Evolutionary conservation across 2,113 vertebrate genomes (phyloP).

Genomic region (Tychaedon coryphoeus): DNA sequence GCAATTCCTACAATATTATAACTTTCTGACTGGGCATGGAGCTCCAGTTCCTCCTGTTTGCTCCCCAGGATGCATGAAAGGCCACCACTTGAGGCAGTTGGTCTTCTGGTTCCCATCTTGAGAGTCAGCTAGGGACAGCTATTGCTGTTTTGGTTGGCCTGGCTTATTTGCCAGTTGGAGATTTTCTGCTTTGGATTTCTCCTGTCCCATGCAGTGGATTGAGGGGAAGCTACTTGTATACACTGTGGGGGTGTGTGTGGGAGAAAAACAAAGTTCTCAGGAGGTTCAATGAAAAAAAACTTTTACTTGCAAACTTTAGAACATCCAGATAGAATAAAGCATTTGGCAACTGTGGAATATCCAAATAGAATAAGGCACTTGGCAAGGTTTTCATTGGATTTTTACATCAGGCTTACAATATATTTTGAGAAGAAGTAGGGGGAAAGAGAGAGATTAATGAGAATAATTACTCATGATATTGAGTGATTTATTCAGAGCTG

Average conservation of each 20-base stretch:
- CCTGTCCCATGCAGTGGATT: fast-evolving
- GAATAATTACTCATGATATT: neutral
- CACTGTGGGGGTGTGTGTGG: too few relatives aligned
- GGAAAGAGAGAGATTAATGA: neutral
- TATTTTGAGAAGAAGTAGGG: neutral
- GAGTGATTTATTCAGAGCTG: neutral
- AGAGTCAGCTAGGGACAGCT: neutral
- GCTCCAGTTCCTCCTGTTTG: neutral
- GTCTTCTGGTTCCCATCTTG: neutral
- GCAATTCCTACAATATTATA: neutral
- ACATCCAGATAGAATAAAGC: neutral
- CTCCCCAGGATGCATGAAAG: neutral
- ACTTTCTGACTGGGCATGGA: neutral
- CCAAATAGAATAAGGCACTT: neutral
- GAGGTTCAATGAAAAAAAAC: neutral
- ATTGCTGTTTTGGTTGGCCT: neutral
- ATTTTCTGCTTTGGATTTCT: neutral
- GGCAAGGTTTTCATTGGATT: neutral
- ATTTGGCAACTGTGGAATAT: neutral
- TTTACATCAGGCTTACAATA: neutral
- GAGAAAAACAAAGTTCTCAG: neutral
- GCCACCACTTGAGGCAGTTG: neutral
- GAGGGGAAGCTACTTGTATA: neutral
- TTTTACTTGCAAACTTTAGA: neutral
- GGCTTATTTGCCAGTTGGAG: neutral